Conservation (phyloP, 1,140 invertebrate genomes). For the Trigoniulus corallinus region DNA sequence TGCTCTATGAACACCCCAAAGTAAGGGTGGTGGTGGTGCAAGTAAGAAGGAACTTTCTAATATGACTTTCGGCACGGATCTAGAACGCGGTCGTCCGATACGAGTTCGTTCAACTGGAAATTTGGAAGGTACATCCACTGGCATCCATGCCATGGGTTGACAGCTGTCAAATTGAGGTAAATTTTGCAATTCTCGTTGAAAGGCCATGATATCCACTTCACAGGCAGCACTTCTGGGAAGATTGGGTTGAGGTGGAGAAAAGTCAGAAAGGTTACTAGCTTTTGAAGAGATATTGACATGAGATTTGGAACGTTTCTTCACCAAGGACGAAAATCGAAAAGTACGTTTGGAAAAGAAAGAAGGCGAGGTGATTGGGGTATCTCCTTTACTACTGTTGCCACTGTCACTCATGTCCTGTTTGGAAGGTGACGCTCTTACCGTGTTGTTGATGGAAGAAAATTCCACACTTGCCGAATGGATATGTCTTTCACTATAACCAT, state of each 20-base stretch:
- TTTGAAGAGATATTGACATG: slow-evolving; percentile 10
- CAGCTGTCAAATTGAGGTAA: slow-evolving; percentile 27
- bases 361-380: slow-evolving; percentile 8
- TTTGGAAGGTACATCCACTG: slow-evolving; percentile 16
- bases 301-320: slow-evolving; percentile 18
- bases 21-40: not conserved
- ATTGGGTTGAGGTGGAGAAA: slow-evolving; percentile 3
- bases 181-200: slow-evolving; percentile 35
- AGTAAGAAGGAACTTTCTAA: slow-evolving; percentile 23
- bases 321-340: slow-evolving; percentile 18
- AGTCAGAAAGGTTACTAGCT: not conserved
- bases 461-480: not conserved
- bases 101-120: not conserved
- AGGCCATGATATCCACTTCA: slow-evolving; percentile 33
- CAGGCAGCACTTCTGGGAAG: slow-evolving; percentile 3
- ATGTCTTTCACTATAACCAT: not conserved
- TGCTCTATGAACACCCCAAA: not conserved
- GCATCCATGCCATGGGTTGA: not conserved
- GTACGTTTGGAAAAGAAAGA: slow-evolving; percentile 12
- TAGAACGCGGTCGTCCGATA: slow-evolving; percentile 25
- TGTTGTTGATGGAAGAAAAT: not conserved
- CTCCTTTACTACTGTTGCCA: not conserved
- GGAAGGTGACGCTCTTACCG: not conserved
- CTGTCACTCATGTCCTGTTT: not conserved
- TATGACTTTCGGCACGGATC: slow-evolving; percentile 33